Evolutionary conservation across 1,140 invertebrate genomes (phyloP).

Genomic region (Polyergus mexicanus): DNA sequence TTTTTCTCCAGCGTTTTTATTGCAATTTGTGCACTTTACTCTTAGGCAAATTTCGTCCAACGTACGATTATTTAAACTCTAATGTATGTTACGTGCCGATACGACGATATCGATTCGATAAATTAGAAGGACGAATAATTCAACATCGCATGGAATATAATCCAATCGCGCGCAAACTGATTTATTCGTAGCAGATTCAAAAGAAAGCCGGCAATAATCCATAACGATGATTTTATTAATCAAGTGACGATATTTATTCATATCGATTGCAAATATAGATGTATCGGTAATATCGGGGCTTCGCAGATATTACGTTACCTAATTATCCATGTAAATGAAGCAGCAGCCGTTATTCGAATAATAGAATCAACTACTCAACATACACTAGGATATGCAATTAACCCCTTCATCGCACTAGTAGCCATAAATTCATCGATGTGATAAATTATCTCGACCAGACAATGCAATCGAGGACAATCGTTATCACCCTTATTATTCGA

Average conservation of each 20-base stretch:
- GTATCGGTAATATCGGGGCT: conserved; percentile 31
- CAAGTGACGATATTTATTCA: conserved; percentile 51
- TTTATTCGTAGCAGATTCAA: conserved; percentile 32
- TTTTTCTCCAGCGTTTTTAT: not conserved
- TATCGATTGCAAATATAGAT: conserved; percentile 17
- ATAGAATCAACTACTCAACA: conserved; percentile 63
- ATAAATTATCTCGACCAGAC: conserved; percentile 59
- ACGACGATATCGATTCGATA: conserved; percentile 30
- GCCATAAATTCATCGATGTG: conserved; percentile 54
- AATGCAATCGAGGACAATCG: conserved; percentile 53
- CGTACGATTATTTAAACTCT: not conserved
- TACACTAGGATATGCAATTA: conserved; percentile 64
- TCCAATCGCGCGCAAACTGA: conserved; percentile 38
- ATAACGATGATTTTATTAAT: conserved; percentile 64
- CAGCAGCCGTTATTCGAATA: conserved; percentile 65
- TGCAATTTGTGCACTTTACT: not conserved
- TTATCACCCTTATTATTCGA: conserved; percentile 49
- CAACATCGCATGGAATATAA: conserved; percentile 17
- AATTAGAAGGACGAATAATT: conserved; percentile 51
- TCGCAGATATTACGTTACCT: conserved; percentile 51
- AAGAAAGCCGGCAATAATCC: conserved; percentile 40
- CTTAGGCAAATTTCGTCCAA: not conserved
- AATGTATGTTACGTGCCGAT: too few species aligned
- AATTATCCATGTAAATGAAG: conserved; percentile 66
- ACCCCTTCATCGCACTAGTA: conserved; percentile 57